Conservation (phyloP, 2,888 invertebrate species). For the Serripes groenlandicus region DNA sequence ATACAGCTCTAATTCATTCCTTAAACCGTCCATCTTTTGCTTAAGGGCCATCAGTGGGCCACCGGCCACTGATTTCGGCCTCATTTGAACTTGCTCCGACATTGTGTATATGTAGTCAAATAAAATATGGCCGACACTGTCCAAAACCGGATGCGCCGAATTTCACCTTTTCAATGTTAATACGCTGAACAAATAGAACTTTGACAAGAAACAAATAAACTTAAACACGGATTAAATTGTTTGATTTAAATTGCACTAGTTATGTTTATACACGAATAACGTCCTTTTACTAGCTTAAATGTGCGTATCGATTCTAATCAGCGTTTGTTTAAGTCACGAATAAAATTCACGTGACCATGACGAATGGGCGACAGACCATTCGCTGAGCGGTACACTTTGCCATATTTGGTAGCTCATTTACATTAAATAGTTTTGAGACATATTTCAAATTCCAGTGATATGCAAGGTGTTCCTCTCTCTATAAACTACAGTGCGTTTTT, state of each 20-base stretch:
- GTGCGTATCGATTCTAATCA: neutral
- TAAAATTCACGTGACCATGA: neutral
- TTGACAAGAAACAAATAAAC: too few species aligned
- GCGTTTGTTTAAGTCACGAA: neutral
- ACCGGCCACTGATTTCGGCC: neutral
- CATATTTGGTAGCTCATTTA: slow-evolving; percentile 24
- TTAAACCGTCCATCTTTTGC: slow-evolving; percentile 99
- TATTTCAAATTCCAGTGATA: slow-evolving; percentile 6
- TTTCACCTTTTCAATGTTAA: neutral
- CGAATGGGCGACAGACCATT: neutral
- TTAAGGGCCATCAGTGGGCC: slow-evolving; percentile 97
- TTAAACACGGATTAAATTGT: too few species aligned
- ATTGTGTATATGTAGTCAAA: slow-evolving; percentile 6
- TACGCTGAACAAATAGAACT: slow-evolving; percentile 18
- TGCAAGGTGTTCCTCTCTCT: neutral
- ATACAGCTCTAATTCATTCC: slow-evolving; percentile 99
- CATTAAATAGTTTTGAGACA: slow-evolving; percentile 1
- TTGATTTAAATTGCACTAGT: too few species aligned
- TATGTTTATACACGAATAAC: too few species aligned
- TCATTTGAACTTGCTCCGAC: neutral
- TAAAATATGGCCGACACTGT: slow-evolving; percentile 61
- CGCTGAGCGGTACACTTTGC: neutral
- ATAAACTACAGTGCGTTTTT: too few species aligned
- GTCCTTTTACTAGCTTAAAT: too few species aligned
- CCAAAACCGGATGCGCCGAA: slow-evolving; percentile 58